Conservation (phyloP, 2,113 vertebrate genomes). For the Nerophis lumbriciformis region DNA sequence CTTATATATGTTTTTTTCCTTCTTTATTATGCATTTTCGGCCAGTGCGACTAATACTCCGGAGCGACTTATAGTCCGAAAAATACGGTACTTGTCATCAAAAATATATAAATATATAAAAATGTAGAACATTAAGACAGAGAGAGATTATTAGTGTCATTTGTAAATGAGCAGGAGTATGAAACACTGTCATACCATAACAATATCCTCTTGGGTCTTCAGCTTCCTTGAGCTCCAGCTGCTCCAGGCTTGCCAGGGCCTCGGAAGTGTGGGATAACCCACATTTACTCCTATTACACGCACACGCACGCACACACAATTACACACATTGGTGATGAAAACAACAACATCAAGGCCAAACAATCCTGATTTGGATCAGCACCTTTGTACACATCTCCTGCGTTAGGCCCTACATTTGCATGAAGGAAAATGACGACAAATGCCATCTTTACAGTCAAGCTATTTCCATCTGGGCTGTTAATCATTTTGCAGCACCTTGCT, state of each 20-base stretch:
- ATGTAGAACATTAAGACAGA: neutral
- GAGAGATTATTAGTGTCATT: neutral
- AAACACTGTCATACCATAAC: conserved; percentile 57
- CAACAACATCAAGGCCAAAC: conserved; percentile 2
- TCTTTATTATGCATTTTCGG: too few relatives aligned
- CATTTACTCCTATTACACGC: conserved; percentile 28
- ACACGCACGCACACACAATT: neutral
- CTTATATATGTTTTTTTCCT: too few relatives aligned
- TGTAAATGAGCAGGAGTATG: conserved; percentile 1
- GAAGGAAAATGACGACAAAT: neutral
- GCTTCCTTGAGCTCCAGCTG: conserved; percentile 47
- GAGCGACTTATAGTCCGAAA: too few relatives aligned
- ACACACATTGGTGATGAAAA: neutral
- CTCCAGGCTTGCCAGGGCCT: conserved; percentile 30
- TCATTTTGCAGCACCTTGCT: conserved; percentile 32
- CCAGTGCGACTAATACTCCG: too few relatives aligned
- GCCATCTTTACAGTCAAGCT: neutral
- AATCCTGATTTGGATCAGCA: neutral
- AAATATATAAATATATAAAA: too few relatives aligned
- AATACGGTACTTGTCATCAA: too few relatives aligned
- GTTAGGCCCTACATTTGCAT: too few relatives aligned
- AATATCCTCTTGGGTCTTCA: conserved; percentile 65
- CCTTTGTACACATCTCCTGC: too few relatives aligned
- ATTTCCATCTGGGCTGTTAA: conserved; percentile 47
- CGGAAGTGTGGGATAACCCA: conserved; percentile 12